These are phyloP conservation scores for Tarsius wallacei DNA, from an alignment of 2,797 vertebrate species.

Conservation along the genomic window DNA sequence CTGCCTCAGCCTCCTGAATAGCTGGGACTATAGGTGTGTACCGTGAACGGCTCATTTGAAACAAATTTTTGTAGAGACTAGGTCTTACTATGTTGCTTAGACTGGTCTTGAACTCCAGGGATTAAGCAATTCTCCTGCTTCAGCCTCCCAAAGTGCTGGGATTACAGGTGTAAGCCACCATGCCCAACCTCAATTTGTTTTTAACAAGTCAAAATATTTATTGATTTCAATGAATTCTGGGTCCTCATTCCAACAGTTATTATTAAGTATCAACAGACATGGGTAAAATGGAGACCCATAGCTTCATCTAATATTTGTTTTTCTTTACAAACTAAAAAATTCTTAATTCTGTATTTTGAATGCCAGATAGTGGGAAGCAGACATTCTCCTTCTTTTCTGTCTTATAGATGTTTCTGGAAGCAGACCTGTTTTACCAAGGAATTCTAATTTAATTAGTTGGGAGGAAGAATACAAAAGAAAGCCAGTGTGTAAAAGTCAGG, in stretches of 20 bases:
- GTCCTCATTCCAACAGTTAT: not conserved
- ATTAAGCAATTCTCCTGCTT: no score
- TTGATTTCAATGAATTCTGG: not conserved
- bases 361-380: not conserved
- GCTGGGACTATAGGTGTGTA: no score
- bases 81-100: no score
- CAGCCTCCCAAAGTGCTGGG: no score
- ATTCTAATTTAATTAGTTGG: slow-evolving; percentile 43
- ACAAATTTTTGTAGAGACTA: no score
- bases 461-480: slow-evolving; percentile 44
- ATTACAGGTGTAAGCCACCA: no score
- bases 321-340: not conserved
- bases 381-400: not conserved
- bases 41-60: no score
- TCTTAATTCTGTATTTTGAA: not conserved
- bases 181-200: fast-evolving
- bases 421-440: slow-evolving; percentile 3
- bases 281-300: not conserved
- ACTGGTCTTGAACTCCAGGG: no score
- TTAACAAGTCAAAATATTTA: not conserved
- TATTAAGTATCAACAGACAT: not conserved
- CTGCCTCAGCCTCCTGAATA: no score
- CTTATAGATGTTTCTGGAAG: slow-evolving; percentile 10
- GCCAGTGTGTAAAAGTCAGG: slow-evolving; percentile 29
- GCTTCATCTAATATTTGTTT: not conserved